These are phyloP conservation scores for Drosophila ezoana DNA, from an alignment of 2,888 invertebrate species.

Conservation along the genomic window DNA sequence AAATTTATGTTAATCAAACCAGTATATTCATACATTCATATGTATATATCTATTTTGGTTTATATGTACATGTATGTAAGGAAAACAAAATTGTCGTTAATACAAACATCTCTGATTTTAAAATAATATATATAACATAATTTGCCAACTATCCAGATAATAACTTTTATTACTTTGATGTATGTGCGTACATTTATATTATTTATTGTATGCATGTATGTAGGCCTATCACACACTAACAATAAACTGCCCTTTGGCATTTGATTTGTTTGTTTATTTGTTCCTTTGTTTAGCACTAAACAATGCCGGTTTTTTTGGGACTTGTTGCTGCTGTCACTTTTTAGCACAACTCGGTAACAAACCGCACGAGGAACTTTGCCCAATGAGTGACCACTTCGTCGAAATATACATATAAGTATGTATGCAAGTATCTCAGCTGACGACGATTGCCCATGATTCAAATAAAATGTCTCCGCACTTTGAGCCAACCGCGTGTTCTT, in stretches of 20 bases:
- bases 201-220: not conserved
- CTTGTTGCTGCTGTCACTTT: conserved; percentile 20
- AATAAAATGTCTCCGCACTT: conserved; percentile 48
- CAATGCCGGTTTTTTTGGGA: conserved; percentile 39
- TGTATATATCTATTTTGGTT: not conserved
- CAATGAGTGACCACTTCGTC: conserved; percentile 35
- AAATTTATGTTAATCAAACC: too few relatives aligned
- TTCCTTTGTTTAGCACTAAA: conserved; percentile 30
- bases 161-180: not conserved
- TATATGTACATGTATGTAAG: too few relatives aligned
- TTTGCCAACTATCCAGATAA: not conserved
- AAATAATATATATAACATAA: not conserved
- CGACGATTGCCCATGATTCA: conserved; percentile 48
- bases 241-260: conserved; percentile 25
- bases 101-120: not conserved
- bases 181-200: not conserved
- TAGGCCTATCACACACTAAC: conserved; percentile 6
- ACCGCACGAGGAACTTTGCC: conserved; percentile 36
- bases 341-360: conserved; percentile 17
- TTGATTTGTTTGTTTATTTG: conserved; percentile 14
- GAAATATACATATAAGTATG: not conserved
- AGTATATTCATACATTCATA: not conserved
- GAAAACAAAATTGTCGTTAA: too few relatives aligned
- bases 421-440: conserved; percentile 1
- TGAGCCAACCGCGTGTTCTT: conserved; percentile 32